These are phyloP conservation scores for Drosophila helvetica DNA, from an alignment of 2,888 invertebrate genomes.

Conservation along the genomic window DNA sequence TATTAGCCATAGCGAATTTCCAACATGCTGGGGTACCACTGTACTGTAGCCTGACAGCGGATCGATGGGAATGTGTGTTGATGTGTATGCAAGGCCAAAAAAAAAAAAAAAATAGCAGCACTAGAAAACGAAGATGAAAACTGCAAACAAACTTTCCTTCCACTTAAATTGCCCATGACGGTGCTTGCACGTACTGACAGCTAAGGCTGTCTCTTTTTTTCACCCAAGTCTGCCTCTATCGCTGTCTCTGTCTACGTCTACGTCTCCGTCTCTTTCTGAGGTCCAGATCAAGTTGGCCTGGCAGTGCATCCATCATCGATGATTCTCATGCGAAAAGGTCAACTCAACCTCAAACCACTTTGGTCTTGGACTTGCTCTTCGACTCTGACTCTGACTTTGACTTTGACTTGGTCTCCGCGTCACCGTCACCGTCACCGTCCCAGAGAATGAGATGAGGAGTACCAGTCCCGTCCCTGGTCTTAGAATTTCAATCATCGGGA, in stretches of 20 bases:
- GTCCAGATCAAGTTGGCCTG: constrained; percentile 39
- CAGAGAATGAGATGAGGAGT: constrained; percentile 15
- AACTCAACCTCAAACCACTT: constrained; percentile 46
- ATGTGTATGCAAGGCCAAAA: constrained; percentile 1
- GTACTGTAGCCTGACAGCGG: not conserved
- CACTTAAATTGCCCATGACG: constrained; percentile 81
- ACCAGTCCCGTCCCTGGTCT: constrained; percentile 55
- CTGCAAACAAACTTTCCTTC: constrained; percentile 66
- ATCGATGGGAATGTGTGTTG: not conserved
- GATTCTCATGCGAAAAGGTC: constrained; percentile 79
- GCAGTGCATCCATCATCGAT: constrained; percentile 74
- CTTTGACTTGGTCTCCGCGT: constrained; percentile 15
- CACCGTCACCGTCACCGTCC: not conserved
- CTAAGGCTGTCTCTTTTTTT: constrained; percentile 47
- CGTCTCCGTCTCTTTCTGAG: constrained; percentile 7
- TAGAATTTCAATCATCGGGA: constrained; percentile 77
- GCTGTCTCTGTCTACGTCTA: constrained; percentile 22
- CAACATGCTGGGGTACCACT: not conserved
- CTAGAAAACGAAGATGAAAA: not conserved
- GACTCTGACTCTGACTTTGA: constrained; percentile 13
- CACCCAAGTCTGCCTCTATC: constrained; percentile 51
- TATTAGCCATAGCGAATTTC: too few species aligned
- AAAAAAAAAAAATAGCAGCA: constrained; percentile 12
- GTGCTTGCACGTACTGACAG: constrained; percentile 75
- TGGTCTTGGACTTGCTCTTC: constrained; percentile 3